Base-by-base conservation (phyloP, 2,888 invertebrate species). In the Lasius platythorax region DNA sequence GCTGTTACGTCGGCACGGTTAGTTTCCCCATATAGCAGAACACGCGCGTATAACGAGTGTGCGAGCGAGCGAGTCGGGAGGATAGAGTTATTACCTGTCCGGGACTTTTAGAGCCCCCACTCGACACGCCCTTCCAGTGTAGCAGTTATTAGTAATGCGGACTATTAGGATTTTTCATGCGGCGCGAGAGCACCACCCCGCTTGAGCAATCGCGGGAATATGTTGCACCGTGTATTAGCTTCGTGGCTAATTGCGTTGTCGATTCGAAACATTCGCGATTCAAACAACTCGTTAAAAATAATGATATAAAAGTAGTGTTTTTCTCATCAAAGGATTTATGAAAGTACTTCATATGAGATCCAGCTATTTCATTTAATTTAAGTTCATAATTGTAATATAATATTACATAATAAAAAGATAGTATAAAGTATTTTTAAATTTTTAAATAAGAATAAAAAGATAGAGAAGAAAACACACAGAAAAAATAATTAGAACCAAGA, bases 1-100 rank as follows among this genome's bases (percentile, higher is more conserved):
- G 91, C 91, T 92, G 93, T 92, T 92, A 90, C 90, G 91, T 88
- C 88, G 91, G 93, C 92, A 92, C 91, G 91, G 92, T 92, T 92
- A 92, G 92, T 91, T 92, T 92, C 91, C 89, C 91, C 89, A 86
- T 90, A 91, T 89, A 88, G 90, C 89, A 82, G 87, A 89, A 88
- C 86, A 85, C 89, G 78, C 72, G 58, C 37, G 79, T 81, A 40
- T 61, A 72, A 72, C 70, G 76, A 72, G 30, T 40, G 83, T 72
- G 79, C 30, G 78, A 85, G 83, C 70, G 84, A 84, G 87, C 90
- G 68, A 89, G 83, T 58, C 87, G 85, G 79, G 89, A 90, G 91
- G 93, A 94, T 94, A 93, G 93, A 94, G 94, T 94, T 94, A 94
- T 94, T 94, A 94, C 93, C 93, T 89, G 92, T 87, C 89, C 91